Evolutionary conservation across 1,140 invertebrate genomes (phyloP), one percentile per base, ranked within the genome.

Genomic region (Danaus melanippus): DNA sequence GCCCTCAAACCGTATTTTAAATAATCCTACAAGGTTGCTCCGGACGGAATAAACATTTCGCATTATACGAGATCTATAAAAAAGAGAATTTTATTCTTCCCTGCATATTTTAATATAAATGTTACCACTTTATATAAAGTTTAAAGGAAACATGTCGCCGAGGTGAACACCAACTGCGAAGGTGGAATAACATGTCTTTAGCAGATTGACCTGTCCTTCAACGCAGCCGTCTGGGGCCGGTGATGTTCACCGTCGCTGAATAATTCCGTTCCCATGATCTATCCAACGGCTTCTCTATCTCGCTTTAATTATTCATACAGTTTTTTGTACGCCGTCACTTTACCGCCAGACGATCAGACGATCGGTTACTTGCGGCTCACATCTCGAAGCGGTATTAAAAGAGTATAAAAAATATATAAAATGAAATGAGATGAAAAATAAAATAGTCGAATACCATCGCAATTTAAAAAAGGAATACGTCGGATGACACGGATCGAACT

Each of bases 291-390:
- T 32, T 32, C 21, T 32, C 21, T 77, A 84, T 84, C 79, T 86
- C 79, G 63, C 79, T 84, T 86, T 86, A 86, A 86, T 86, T 86
- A 86, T 86, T 86, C 81, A 86, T 86, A 84, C 79, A 70, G 68
- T 84, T 86, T 84, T 84, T 86, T 82, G 75, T 82, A 65, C 67
- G 69, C 76, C 69, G 75, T 72, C 76, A 71, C 76, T 84, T 86
- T 86, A 84, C 81, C 76, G 79, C 74, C 76, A 70, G 69, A 68
- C 70, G 70, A 71, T 32, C 76, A 70, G 69, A 68, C 70, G 70
- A 71, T 32, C 21, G 21, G 21, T 32, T 32, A 32, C 72, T 66
- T 74, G 56, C 65, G 69, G 66, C 67, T 69, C 65, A 64, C 63
- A 66, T 69, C 67, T 74, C 74, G 75, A 69, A 71, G 76, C 75